Conservation (phyloP, 1,140 invertebrate genomes). For the Anastrepha obliqua region DNA sequence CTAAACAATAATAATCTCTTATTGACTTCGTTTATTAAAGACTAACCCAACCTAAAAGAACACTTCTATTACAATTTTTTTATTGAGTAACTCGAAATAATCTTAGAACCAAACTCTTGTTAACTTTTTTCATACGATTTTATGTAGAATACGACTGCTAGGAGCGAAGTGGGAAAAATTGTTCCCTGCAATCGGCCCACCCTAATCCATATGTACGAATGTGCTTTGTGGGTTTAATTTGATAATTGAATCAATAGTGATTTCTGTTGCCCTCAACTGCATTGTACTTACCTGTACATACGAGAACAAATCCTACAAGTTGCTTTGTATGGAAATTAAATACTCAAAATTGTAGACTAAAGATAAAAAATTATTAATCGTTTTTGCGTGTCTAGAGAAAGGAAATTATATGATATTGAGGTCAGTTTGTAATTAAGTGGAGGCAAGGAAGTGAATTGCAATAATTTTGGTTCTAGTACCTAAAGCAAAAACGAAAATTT, state of each 20-base stretch:
- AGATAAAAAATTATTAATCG: background rate
- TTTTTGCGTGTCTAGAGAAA: background rate
- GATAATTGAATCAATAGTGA: background rate
- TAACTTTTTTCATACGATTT: background rate
- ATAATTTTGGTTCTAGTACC: too few relatives aligned
- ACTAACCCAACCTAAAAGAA: too few relatives aligned
- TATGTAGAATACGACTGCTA: background rate
- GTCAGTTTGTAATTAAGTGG: background rate
- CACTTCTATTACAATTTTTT: too few relatives aligned
- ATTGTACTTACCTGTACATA: background rate
- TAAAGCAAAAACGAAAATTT: too few relatives aligned
- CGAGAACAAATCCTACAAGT: background rate
- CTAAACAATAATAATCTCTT: too few relatives aligned
- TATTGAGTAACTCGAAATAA: too few relatives aligned
- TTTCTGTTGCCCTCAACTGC: background rate
- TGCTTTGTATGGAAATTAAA: background rate
- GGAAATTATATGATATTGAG: background rate
- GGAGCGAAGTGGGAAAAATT: background rate
- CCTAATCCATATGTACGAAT: background rate
- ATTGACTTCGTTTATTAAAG: too few relatives aligned
- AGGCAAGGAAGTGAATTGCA: background rate
- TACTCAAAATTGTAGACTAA: background rate
- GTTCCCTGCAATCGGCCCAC: too few relatives aligned
- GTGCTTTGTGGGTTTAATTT: background rate
- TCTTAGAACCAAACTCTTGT: too few relatives aligned